These are phyloP conservation scores for Pharmacophagus antenor DNA, from an alignment of 2,888 invertebrate genomes.

Conservation along the genomic window DNA sequence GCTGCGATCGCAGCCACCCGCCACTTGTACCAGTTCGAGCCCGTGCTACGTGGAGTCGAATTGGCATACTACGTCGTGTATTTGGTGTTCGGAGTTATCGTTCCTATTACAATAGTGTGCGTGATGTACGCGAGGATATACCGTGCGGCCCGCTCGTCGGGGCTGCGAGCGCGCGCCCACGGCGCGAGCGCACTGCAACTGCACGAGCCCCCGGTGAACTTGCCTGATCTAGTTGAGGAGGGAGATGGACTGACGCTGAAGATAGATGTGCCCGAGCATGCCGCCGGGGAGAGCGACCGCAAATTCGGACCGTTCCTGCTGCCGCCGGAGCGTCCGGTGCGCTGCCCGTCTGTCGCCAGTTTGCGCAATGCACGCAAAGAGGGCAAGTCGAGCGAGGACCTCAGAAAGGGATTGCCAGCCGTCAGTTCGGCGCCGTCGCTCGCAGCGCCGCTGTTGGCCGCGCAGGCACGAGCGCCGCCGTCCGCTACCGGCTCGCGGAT, in stretches of 20 bases:
- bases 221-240: constrained; percentile 68
- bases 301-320: constrained; percentile 73
- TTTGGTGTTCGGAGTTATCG: constrained; percentile 59
- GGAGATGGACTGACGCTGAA: constrained; percentile 69
- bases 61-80: constrained; percentile 64
- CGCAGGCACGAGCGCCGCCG: constrained; percentile 66
- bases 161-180: constrained; percentile 67
- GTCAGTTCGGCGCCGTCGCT: constrained; percentile 77
- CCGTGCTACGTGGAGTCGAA: constrained; percentile 56
- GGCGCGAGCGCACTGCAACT: constrained; percentile 77
- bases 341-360: constrained; percentile 73
- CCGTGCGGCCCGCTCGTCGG: constrained; percentile 87
- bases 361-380: constrained; percentile 66
- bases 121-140: constrained; percentile 89
- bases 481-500: constrained; percentile 81
- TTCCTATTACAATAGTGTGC: constrained; percentile 83
- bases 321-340: constrained; percentile 67
- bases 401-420: constrained; percentile 67
- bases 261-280: constrained; percentile 62
- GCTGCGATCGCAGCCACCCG: constrained; percentile 58
- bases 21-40: constrained; percentile 55
- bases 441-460: constrained; percentile 61
- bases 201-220: constrained; percentile 65
- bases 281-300: constrained; percentile 49
- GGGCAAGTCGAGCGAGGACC: constrained; percentile 65